phyloP scores from a whole-genome alignment of 2,888 invertebrate species.

The Acleris emargana region DNA sequence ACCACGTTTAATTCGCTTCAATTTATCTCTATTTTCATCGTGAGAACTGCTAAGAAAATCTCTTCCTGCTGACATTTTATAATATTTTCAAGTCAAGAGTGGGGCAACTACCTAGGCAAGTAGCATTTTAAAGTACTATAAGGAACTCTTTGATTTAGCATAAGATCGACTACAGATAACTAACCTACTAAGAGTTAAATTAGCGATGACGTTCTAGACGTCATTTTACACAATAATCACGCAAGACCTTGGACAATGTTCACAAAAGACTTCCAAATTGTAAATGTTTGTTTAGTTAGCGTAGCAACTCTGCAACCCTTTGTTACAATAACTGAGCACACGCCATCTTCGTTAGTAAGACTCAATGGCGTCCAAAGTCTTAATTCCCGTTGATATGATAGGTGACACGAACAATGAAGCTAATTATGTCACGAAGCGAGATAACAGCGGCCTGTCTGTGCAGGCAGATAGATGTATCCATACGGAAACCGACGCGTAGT shows the following conservation, averaged over 20 bases:
- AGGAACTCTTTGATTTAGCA: too few relatives aligned
- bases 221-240: too few relatives aligned
- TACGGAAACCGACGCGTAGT: slow-evolving; percentile 33
- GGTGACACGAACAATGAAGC: slow-evolving; percentile 25
- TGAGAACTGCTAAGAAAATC: too few relatives aligned
- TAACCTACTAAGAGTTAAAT: neutral
- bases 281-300: neutral
- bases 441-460: slow-evolving; percentile 21
- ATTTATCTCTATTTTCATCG: too few relatives aligned
- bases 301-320: neutral
- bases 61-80: too few relatives aligned
- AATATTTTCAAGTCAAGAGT: too few relatives aligned
- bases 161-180: too few relatives aligned
- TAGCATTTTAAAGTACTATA: too few relatives aligned
- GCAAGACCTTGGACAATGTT: slow-evolving; percentile 2
- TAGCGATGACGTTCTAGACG: neutral
- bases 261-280: neutral
- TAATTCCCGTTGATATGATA: slow-evolving; percentile 5
- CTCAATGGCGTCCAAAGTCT: slow-evolving; percentile 19
- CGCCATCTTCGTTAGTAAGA: slow-evolving; percentile 22
- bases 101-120: too few relatives aligned
- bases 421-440: slow-evolving; percentile 29
- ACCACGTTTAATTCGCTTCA: too few relatives aligned
- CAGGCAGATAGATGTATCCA: slow-evolving; percentile 33
- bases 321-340: slow-evolving; percentile 9